Evolutionary conservation across 1,140 invertebrate genomes (phyloP).

Genomic region (Scaptomyza pallida): DNA sequence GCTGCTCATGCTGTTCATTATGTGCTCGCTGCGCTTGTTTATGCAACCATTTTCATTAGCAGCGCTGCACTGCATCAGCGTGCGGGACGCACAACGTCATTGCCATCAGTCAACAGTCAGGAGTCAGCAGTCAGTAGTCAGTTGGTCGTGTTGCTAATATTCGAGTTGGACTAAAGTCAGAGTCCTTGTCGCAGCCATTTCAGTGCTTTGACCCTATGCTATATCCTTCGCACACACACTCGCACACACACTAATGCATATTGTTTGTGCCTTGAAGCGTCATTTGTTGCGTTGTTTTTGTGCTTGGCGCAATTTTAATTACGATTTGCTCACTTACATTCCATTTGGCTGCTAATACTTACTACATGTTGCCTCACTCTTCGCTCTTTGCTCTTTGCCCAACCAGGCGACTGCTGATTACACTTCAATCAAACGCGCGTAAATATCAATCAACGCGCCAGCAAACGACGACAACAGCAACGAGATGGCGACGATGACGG

Average conservation of each 20-base stretch:
- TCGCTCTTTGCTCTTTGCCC: neutral
- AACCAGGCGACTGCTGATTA: constrained; percentile 70
- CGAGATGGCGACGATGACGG: constrained; percentile 9
- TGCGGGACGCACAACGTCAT: constrained; percentile 53
- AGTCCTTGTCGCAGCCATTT: constrained; percentile 31
- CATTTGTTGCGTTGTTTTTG: constrained; percentile 66
- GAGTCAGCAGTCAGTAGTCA: neutral
- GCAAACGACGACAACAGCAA: neutral
- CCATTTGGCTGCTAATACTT: constrained; percentile 72
- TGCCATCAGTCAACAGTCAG: constrained; percentile 54
- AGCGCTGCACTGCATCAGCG: constrained; percentile 47
- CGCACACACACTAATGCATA: constrained; percentile 62
- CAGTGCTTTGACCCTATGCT: constrained; percentile 68
- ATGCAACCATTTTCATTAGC: constrained; percentile 75
- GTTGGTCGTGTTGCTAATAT: neutral
- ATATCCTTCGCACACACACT: constrained; percentile 21
- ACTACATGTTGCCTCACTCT: constrained; percentile 25
- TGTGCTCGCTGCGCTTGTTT: constrained; percentile 60
- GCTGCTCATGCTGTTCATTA: constrained; percentile 40
- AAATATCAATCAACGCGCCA: constrained; percentile 72
- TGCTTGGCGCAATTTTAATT: constrained; percentile 73
- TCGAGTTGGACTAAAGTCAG: neutral
- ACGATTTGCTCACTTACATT: constrained; percentile 80
- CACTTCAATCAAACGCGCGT: constrained; percentile 78
- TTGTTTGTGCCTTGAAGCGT: constrained; percentile 72